Percentiles rank a stretch among this genome's conserved stretches.
phyloP scores from a whole-genome alignment of 2,888 invertebrate genomes.

The Harpalus rubripes region DNA sequence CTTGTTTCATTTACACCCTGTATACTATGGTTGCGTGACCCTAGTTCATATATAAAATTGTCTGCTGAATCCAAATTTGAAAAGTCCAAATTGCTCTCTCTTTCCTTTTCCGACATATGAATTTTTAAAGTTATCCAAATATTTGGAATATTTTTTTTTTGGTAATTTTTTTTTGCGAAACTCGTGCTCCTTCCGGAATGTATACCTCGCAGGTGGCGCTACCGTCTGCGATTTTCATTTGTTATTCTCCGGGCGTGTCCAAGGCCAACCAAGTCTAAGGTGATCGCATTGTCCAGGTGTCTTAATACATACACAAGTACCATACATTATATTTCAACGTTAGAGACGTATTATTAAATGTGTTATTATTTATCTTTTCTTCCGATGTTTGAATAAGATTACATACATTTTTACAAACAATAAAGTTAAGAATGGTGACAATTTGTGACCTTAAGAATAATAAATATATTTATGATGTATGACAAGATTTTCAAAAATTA shows the following conservation, averaged over 20 bases:
- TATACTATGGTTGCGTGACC: too few species aligned
- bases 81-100: background rate
- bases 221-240: background rate
- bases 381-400: too few species aligned
- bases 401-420: too few species aligned
- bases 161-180: background rate
- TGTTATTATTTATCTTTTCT: background rate
- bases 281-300: conserved; percentile 1
- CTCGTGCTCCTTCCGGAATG: background rate
- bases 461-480: too few species aligned
- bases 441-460: too few species aligned
- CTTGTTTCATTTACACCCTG: too few species aligned
- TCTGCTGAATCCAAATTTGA: background rate
- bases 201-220: background rate
- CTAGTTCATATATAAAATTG: too few species aligned
- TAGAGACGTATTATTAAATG: background rate
- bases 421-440: too few species aligned
- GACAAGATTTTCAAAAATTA: too few species aligned
- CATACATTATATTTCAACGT: background rate
- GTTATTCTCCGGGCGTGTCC: background rate
- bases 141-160: too few species aligned
- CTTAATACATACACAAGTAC: background rate
- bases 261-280: background rate
- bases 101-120: background rate
- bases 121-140: background rate